These are phyloP conservation scores for Polia nebulosa DNA, from an alignment of 2,888 invertebrate genomes.

Conservation along the genomic window DNA sequence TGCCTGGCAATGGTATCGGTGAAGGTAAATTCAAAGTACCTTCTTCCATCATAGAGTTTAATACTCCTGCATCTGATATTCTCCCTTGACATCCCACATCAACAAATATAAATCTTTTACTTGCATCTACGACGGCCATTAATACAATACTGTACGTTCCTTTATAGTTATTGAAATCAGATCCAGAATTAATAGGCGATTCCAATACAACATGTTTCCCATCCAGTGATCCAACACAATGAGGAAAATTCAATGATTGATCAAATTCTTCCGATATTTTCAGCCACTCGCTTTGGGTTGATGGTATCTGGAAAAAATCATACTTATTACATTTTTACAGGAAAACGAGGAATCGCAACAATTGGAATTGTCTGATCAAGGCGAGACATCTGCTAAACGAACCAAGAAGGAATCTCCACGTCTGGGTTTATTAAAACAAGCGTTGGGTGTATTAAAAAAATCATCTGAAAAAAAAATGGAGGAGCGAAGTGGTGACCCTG, in stretches of 20 bases:
- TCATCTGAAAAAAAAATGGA: conserved; percentile 30
- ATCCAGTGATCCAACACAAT: conserved; percentile 61
- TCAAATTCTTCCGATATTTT: conserved; percentile 56
- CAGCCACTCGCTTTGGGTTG: conserved; percentile 55
- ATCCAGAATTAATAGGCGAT: conserved; percentile 32
- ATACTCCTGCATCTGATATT: conserved; percentile 44
- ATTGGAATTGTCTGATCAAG: conserved; percentile 22
- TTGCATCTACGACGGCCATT: conserved; percentile 39
- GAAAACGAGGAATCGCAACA: conserved; percentile 15
- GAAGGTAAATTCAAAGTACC: conserved; percentile 24
- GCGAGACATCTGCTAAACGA: conserved; percentile 23
- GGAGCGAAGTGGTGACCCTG: conserved; percentile 29
- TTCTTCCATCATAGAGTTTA: conserved; percentile 25
- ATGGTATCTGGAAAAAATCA: conserved; percentile 28
- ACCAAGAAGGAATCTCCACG: conserved; percentile 26
- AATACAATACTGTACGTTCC: conserved; percentile 32
- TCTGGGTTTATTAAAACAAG: conserved; percentile 30
- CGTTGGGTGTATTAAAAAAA: conserved; percentile 29
- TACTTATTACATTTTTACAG: conserved; percentile 13
- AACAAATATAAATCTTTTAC: conserved; percentile 42
- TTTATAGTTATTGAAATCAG: conserved; percentile 34
- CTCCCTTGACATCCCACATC: conserved; percentile 42
- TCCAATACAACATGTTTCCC: conserved; percentile 60
- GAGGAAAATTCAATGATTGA: conserved; percentile 64
- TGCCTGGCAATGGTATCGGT: conserved; percentile 25